Evolutionary conservation across 2,888 invertebrate species (phyloP).

Genomic region (Incurvaria masculella): DNA sequence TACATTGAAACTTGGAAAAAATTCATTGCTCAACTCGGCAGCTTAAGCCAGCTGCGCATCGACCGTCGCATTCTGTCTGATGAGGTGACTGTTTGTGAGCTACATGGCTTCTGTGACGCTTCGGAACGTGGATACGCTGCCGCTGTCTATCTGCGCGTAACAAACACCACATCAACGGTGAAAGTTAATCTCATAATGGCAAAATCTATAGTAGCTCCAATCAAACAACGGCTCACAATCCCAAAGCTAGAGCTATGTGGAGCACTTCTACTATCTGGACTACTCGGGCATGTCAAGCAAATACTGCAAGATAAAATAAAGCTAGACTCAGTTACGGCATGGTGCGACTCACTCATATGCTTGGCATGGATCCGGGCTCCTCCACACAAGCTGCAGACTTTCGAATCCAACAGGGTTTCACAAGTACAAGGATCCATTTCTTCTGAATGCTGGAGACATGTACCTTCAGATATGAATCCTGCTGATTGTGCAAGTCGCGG

Average conservation of each 20-base stretch:
- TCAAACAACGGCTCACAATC: constrained; percentile 6
- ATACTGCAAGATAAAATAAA: neutral
- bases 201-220: constrained; percentile 10
- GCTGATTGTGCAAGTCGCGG: constrained; percentile 7
- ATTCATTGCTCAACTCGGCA: neutral
- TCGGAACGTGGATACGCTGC: constrained; percentile 10
- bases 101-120: constrained; percentile 13
- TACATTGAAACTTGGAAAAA: neutral
- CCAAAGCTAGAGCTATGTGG: constrained; percentile 12
- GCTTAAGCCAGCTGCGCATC: neutral
- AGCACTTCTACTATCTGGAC: constrained; percentile 9
- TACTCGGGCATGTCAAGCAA: neutral
- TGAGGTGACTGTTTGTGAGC: neutral
- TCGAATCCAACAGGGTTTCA: constrained; percentile 9
- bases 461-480: constrained; percentile 4
- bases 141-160: constrained; percentile 5
- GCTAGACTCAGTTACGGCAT: constrained; percentile 2
- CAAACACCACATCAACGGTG: constrained; percentile 1
- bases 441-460: constrained; percentile 4
- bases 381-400: constrained; percentile 9
- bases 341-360: constrained; percentile 12
- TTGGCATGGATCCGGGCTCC: constrained; percentile 9
- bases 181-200: constrained; percentile 4
- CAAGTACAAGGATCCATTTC: constrained; percentile 5
- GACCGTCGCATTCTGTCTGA: neutral